These are phyloP conservation scores for Glyptemys insculpta DNA, from an alignment of 2,797 vertebrate species.

Conservation along the genomic window DNA sequence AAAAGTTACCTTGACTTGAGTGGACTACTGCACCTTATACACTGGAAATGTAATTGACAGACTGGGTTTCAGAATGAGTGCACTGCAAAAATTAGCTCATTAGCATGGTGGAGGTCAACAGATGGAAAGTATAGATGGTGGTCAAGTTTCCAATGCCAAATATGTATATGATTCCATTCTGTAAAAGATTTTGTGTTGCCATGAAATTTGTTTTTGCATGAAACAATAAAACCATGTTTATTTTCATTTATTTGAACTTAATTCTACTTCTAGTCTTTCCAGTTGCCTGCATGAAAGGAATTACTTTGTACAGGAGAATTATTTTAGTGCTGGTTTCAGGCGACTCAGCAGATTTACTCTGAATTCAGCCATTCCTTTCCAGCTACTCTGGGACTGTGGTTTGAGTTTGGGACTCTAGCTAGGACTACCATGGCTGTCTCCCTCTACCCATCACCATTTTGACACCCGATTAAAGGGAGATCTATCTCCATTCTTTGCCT, in stretches of 20 bases:
- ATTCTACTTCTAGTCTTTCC: background rate
- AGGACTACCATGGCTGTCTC: background rate
- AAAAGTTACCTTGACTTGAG: fast-evolving
- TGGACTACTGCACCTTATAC: background rate
- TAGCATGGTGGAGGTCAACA: background rate
- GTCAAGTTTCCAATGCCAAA: background rate
- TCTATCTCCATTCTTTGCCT: fast-evolving
- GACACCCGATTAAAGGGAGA: background rate
- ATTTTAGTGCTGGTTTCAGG: background rate
- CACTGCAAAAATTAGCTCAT: background rate
- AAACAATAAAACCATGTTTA: slow-evolving; percentile 45
- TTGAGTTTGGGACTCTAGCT: background rate
- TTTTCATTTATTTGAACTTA: slow-evolving; percentile 33
- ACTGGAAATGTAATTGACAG: background rate
- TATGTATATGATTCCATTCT: background rate
- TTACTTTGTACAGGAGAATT: fast-evolving
- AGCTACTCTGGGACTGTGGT: no score
- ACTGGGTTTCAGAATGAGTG: fast-evolving
- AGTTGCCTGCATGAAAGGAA: fast-evolving
- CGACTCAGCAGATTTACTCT: fast-evolving
- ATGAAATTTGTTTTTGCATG: slow-evolving; percentile 62
- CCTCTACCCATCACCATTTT: background rate
- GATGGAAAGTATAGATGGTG: fast-evolving
- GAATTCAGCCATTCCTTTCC: fast-evolving
- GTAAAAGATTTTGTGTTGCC: background rate